Percentiles rank a stretch among this genome's conserved stretches.
These are phyloP conservation scores for Thamnaconus septentrionalis DNA, from an alignment of 2,113 vertebrate species.

Conservation along the genomic window DNA sequence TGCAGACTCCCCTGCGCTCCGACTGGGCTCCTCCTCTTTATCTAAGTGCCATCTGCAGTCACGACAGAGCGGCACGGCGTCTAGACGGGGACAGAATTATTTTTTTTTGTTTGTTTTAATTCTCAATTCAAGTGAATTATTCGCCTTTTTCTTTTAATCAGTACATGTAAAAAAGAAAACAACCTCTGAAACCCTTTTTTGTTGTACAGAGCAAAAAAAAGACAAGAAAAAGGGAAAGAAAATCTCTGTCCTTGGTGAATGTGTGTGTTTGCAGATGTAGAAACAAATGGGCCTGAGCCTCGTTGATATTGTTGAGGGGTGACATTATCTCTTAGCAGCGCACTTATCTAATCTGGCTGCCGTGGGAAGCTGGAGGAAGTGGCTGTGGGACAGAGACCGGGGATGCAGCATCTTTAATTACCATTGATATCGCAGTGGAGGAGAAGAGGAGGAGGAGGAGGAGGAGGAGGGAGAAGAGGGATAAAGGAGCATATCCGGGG, in stretches of 20 bases:
- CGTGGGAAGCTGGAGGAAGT: constrained; percentile 67
- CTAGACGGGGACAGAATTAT: constrained; percentile 12
- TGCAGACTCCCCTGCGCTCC: constrained; percentile 50
- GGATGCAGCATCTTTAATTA: constrained; percentile 80
- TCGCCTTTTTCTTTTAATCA: too few species aligned
- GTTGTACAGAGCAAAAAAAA: too few species aligned
- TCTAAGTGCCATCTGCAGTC: constrained; percentile 69
- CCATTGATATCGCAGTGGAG: constrained; percentile 74
- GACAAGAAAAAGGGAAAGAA: constrained; percentile 6
- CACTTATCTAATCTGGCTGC: constrained; percentile 78
- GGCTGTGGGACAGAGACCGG: constrained; percentile 56
- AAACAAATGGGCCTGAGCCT: constrained; percentile 60
- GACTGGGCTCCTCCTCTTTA: constrained; percentile 65
- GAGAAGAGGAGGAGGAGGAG: neutral
- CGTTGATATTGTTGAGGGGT: constrained; percentile 63
- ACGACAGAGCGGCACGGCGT: constrained; percentile 34
- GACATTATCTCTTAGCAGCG: constrained; percentile 71
- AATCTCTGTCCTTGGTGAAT: neutral
- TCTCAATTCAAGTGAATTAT: too few species aligned
- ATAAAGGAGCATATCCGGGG: constrained; percentile 35
- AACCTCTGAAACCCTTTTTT: too few species aligned
- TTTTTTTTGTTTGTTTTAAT: constrained; percentile 1
- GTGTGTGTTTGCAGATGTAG: constrained; percentile 60
- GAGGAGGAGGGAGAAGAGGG: constrained; percentile 33
- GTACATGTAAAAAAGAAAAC: too few species aligned